Percentiles rank a stretch among this genome's conserved stretches.
Evolutionary conservation across 2,888 invertebrate genomes (phyloP).

Genomic region (Branchellion lobata): DNA sequence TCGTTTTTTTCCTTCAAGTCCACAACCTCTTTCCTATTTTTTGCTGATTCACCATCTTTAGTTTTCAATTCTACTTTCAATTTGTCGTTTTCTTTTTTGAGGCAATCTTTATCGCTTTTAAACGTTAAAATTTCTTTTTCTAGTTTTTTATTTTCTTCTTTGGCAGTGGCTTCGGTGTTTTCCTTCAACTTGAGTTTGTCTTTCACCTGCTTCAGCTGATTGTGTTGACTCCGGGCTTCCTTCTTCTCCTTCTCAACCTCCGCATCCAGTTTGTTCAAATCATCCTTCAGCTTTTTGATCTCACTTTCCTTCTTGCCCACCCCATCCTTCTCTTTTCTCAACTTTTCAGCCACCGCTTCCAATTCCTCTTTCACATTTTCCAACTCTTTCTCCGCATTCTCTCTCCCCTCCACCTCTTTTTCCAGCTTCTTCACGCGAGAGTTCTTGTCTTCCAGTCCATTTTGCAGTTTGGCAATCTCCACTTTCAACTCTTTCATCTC

Average conservation of each 20-base stretch:
- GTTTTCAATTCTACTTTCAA: conserved; percentile 4
- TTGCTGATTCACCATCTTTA: conserved; percentile 20
- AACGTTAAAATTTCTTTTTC: not conserved
- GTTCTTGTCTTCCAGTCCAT: conserved; percentile 18
- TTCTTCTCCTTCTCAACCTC: conserved; percentile 19
- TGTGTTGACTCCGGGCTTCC: not conserved
- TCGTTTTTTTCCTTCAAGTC: not conserved
- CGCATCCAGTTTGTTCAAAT: conserved; percentile 24
- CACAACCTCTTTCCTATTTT: not conserved
- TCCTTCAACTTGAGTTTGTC: conserved; percentile 30
- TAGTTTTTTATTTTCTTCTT: conserved; percentile 25
- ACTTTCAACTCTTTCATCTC: conserved; percentile 32
- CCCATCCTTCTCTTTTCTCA: conserved; percentile 37
- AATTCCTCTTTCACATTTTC: not conserved
- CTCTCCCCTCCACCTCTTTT: conserved; percentile 1
- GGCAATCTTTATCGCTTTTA: conserved; percentile 5
- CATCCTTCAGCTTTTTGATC: conserved; percentile 35
- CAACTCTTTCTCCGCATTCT: conserved; percentile 9
- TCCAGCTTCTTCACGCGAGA: not conserved
- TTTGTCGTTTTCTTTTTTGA: conserved; percentile 14
- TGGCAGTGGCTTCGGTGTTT: not conserved
- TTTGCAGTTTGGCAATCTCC: conserved; percentile 28
- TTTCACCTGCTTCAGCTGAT: conserved; percentile 39
- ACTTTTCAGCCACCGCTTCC: conserved; percentile 4
- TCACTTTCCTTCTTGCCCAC: conserved; percentile 31